Percentiles rank a stretch among this genome's conserved stretches.
Evolutionary conservation across 2,888 invertebrate genomes (phyloP).

Genomic region (Stegophylla sp.): DNA sequence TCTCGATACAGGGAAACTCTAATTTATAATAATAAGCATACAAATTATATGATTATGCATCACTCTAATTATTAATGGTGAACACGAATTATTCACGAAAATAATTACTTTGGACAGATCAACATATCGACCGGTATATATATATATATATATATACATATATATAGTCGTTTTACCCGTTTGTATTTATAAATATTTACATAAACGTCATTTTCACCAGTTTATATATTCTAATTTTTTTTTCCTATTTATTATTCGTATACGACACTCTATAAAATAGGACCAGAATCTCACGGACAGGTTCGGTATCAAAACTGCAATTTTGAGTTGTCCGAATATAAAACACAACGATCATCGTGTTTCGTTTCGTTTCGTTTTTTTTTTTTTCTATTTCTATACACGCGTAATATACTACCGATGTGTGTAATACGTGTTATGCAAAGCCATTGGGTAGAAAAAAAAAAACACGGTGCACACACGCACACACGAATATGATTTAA

Average conservation of each 20-base stretch:
- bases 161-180: background rate
- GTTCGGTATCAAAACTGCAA: background rate
- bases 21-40: too few relatives aligned
- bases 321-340: background rate
- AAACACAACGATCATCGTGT: background rate
- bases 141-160: too few relatives aligned
- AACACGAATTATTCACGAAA: background rate
- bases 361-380: background rate
- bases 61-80: background rate
- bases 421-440: conserved; percentile 18
- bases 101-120: conserved; percentile 4
- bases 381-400: too few relatives aligned
- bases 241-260: background rate
- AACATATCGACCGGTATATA: background rate
- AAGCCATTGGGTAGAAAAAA: conserved; percentile 19
- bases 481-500: background rate
- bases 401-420: background rate
- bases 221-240: conserved; percentile 12
- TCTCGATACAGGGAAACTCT: too few relatives aligned
- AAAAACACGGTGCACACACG: background rate
- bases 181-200: conserved; percentile 12
- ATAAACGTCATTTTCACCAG: background rate
- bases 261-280: background rate
- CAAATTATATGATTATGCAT: too few relatives aligned
- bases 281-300: conserved; percentile 11